These are phyloP conservation scores for Bombyx mandarina DNA, from an alignment of 1,140 invertebrate genomes.

Conservation along the genomic window DNA sequence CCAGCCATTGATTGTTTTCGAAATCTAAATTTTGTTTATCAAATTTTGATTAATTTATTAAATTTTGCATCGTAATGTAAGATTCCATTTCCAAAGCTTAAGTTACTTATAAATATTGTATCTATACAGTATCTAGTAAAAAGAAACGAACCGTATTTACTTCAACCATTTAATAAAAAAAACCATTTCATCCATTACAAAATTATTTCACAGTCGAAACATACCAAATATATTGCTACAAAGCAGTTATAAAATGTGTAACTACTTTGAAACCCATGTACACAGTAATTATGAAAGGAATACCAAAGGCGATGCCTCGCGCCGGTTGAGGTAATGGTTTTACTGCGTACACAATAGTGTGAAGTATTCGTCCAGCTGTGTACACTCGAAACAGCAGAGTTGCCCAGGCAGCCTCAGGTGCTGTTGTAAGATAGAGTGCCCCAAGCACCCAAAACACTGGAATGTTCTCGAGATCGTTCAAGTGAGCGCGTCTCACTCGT, in stretches of 20 bases:
- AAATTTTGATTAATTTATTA: too few relatives aligned
- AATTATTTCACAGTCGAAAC: neutral
- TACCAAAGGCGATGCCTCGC: slow-evolving; percentile 29
- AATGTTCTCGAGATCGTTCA: slow-evolving; percentile 85
- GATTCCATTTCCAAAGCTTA: neutral
- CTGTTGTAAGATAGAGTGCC: slow-evolving; percentile 75
- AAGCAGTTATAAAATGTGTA: slow-evolving; percentile 30
- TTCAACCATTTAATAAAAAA: neutral
- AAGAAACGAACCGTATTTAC: neutral
- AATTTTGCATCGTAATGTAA: too few relatives aligned
- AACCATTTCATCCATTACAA: neutral
- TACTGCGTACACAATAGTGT: slow-evolving; percentile 77
- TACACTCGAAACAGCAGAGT: slow-evolving; percentile 74
- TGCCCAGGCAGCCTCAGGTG: slow-evolving; percentile 70
- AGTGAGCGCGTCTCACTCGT: slow-evolving; percentile 74
- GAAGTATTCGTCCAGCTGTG: slow-evolving; percentile 72
- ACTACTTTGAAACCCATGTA: slow-evolving; percentile 51
- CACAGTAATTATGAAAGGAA: slow-evolving; percentile 32
- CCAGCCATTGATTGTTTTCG: too few relatives aligned
- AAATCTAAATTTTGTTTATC: too few relatives aligned
- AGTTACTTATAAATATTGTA: neutral
- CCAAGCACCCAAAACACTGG: slow-evolving; percentile 76
- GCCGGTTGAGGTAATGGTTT: slow-evolving; percentile 44
- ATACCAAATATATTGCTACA: slow-evolving; percentile 19
- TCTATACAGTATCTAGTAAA: neutral